These are phyloP conservation scores for Halichoerus grypus DNA, from an alignment of 2,113 vertebrate species.

Conservation along the genomic window DNA sequence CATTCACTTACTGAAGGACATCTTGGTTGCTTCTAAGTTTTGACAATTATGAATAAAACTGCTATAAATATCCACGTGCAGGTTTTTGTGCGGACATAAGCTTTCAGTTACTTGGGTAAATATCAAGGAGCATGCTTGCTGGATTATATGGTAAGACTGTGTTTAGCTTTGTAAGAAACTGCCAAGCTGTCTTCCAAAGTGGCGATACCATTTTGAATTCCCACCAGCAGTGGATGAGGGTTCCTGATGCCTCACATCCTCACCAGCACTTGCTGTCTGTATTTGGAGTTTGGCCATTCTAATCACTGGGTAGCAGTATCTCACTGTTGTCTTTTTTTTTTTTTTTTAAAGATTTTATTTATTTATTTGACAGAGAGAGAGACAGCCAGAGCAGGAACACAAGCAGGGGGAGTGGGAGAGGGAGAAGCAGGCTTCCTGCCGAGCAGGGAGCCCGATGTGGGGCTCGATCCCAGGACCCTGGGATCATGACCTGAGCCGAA, in stretches of 20 bases:
- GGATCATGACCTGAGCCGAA: too few relatives aligned
- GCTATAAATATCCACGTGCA: background rate
- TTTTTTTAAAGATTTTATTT: too few relatives aligned
- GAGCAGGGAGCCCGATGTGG: too few relatives aligned
- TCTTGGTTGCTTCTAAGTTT: background rate
- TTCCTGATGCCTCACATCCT: background rate
- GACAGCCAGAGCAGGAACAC: too few relatives aligned
- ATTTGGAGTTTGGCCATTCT: background rate
- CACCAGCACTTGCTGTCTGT: background rate
- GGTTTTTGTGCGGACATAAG: background rate
- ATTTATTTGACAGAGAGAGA: too few relatives aligned
- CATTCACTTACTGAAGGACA: background rate
- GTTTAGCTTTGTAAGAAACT: background rate
- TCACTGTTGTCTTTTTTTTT: background rate
- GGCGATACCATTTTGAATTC: too few relatives aligned
- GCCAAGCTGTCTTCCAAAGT: background rate
- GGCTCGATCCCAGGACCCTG: too few relatives aligned
- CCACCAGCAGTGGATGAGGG: background rate
- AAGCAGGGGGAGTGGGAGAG: too few relatives aligned
- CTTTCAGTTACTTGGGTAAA: background rate
- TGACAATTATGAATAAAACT: background rate
- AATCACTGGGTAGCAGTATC: background rate
- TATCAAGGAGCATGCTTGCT: background rate
- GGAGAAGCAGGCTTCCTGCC: too few relatives aligned
- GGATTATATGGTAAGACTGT: background rate